Evolutionary conservation across 2,113 vertebrate genomes (phyloP).

Genomic region (Nansenia antarctica): DNA sequence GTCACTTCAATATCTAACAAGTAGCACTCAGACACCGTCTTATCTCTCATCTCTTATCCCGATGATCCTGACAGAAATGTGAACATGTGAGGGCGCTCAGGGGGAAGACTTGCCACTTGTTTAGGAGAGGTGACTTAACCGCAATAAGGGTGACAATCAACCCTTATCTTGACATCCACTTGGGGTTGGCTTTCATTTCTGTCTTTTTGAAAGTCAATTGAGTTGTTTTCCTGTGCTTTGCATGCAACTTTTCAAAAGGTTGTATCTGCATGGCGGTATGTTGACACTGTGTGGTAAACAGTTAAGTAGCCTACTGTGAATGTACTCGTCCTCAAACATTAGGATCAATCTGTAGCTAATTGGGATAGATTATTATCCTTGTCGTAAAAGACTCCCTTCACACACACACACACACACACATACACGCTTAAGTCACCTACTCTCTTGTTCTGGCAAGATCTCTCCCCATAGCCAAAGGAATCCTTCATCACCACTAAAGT

Average conservation of each 20-base stretch:
- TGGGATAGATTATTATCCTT: not conserved
- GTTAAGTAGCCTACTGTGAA: too few relatives aligned
- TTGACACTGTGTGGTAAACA: conserved; percentile 4
- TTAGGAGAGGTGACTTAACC: conserved; percentile 44
- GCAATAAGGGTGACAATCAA: conserved; percentile 49
- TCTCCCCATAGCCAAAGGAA: not conserved
- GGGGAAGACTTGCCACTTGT: conserved; percentile 33
- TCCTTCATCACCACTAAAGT: not conserved
- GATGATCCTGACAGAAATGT: not conserved
- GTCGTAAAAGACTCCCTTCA: not conserved
- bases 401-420: not conserved
- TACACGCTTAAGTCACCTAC: not conserved
- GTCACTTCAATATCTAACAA: conserved; percentile 71
- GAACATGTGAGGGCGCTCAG: conserved; percentile 1
- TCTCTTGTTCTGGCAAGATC: not conserved
- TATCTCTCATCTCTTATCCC: conserved; percentile 51
- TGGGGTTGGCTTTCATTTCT: conserved; percentile 6
- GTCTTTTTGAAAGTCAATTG: not conserved
- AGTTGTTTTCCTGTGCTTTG: conserved; percentile 52
- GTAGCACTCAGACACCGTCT: conserved; percentile 67
- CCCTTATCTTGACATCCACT: conserved; percentile 36
- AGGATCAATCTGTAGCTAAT: not conserved
- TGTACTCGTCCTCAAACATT: not conserved
- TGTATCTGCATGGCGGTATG: conserved; percentile 37
- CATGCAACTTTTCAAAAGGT: conserved; percentile 51